Percentiles rank a stretch among this genome's conserved stretches.
Evolutionary conservation across 2,888 invertebrate genomes (phyloP).

Genomic region (Ormyrus rosae): DNA sequence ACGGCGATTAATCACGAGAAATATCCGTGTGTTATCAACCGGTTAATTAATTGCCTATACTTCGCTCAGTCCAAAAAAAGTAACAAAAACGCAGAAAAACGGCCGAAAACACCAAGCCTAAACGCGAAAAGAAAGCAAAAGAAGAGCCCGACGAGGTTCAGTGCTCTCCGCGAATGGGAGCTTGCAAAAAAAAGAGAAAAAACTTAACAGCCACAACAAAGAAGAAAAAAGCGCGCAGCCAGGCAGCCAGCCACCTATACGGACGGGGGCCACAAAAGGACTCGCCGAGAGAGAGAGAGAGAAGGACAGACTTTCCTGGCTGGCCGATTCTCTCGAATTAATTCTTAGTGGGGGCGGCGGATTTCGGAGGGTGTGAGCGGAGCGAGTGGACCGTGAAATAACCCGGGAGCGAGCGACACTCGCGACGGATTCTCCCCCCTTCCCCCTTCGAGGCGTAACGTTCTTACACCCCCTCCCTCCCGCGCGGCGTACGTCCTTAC

Average conservation of each 20-base stretch:
- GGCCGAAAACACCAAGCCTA: no score
- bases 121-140: no score
- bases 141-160: no score
- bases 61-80: no score
- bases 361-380: conserved; percentile 71
- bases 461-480: neutral
- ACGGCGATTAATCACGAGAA: no score
- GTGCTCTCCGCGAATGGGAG: neutral
- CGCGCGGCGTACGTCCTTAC: neutral
- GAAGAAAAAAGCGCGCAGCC: neutral
- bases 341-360: conserved; percentile 71
- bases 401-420: conserved; percentile 71
- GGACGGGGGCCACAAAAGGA: neutral
- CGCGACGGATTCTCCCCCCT: conserved; percentile 53
- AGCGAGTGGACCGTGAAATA: conserved; percentile 76
- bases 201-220: neutral
- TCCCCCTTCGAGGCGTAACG: neutral
- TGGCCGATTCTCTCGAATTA: conserved; percentile 75
- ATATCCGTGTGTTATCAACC: no score
- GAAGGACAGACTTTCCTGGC: conserved; percentile 62
- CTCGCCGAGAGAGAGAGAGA: conserved; percentile 12
- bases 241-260: no score
- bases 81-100: no score
- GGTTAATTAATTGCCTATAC: no score
- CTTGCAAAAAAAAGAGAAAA: neutral